Percentiles rank a stretch among this genome's conserved stretches.
These are phyloP conservation scores for Geopemphigus sp. DNA, from an alignment of 1,140 invertebrate species.

Conservation along the genomic window DNA sequence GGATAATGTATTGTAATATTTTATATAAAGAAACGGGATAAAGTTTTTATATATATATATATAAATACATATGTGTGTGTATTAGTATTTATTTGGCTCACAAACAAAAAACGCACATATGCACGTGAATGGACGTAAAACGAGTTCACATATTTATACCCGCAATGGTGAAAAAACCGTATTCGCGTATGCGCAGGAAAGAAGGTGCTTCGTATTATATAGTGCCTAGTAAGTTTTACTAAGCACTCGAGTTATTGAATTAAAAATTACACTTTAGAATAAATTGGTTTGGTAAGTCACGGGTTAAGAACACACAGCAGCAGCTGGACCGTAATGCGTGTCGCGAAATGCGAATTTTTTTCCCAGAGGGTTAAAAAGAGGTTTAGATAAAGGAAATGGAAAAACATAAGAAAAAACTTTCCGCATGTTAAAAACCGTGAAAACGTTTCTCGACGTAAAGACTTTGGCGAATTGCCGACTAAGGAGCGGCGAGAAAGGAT, in stretches of 20 bases:
- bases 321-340: constrained; percentile 40
- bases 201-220: neutral
- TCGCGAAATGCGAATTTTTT: constrained; percentile 35
- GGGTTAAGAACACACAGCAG: constrained; percentile 4
- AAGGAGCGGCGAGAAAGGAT: too few relatives aligned
- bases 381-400: neutral
- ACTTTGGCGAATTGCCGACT: too few relatives aligned
- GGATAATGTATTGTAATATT: too few relatives aligned
- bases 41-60: too few relatives aligned
- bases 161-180: neutral
- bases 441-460: neutral
- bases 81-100: neutral
- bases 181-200: neutral
- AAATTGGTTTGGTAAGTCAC: constrained; percentile 15
- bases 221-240: neutral
- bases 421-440: constrained; percentile 36
- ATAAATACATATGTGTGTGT: too few relatives aligned
- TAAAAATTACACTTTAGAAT: constrained; percentile 32
- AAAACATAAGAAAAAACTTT: constrained; percentile 13
- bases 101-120: neutral
- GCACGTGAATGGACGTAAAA: neutral
- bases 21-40: too few relatives aligned
- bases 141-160: neutral
- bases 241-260: neutral
- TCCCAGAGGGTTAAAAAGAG: neutral